Evolutionary conservation across 2,797 vertebrate species (phyloP), one percentile per base, ranked within the genome.

Genomic region (Brachymystax lenok): DNA sequence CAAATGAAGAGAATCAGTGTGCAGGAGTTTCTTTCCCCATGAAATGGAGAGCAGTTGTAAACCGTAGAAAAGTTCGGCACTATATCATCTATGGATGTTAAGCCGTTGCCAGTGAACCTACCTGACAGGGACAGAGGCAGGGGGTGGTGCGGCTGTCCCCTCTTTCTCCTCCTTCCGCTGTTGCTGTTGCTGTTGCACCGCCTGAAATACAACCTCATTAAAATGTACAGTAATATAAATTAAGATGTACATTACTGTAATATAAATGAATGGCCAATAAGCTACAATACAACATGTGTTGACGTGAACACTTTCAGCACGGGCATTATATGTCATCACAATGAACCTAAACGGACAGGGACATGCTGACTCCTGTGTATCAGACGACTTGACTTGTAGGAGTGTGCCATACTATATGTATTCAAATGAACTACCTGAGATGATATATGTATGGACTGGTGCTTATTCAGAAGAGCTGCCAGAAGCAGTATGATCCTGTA

Each of bases 101-200:
- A 3, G 5, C 52, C 6, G 21, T 0, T 2, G 30, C 33, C 70
- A 12, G 13, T 17, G 50, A 27, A 12, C 71, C 27, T 96, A 98
- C 97, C 96, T 96, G 67, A 85, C 16, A 68, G 91, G 85, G 27
- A 69, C 54, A 12, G 85, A 13, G 69, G 71, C 5, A 14, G 76
- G 69, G 0, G 14, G 74, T 72, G 88, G 69, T 1, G 19, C 71
- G 72, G 88, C 66, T 35, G 92, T 90, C 16, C 95, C 79, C 0
- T 92, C 87, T 79, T 91, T 92, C 78, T 92, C 90, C 73, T 90
- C 89, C 75, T 94, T 79, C 28, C 90, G 79, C 69, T 86, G 68
- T 70, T 94, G 92, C 56, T 95, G 86, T 61, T 94, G 93, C 87
- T 90, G 92, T 79, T 94, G 95, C 80, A 96, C 81, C 72, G 91